Conservation (phyloP, 2,797 vertebrate species). For the Pipistrellus kuhlii region DNA sequence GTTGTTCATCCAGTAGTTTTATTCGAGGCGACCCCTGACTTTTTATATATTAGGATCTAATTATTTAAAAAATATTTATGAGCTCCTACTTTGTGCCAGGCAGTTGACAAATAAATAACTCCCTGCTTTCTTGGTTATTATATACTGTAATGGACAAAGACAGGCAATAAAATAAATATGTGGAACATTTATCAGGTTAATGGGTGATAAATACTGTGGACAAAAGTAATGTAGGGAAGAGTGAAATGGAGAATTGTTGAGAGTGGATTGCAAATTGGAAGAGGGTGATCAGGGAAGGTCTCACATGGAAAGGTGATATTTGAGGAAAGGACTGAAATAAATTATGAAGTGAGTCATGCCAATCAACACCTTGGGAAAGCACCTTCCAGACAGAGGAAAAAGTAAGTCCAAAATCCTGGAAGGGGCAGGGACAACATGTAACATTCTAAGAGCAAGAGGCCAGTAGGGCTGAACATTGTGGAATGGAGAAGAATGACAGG, state of each 20-base stretch:
- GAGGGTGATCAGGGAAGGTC: neutral
- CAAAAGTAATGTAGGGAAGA: neutral
- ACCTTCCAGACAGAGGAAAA: neutral
- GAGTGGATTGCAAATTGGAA: neutral
- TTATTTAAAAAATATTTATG: neutral
- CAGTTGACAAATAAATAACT: neutral
- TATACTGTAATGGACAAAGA: neutral
- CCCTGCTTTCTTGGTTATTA: neutral
- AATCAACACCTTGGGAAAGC: neutral
- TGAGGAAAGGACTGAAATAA: neutral
- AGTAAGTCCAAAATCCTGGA: neutral
- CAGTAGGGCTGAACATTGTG: neutral
- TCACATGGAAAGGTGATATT: neutral
- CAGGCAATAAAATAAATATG: neutral
- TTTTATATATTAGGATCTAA: no score
- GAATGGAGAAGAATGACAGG: neutral
- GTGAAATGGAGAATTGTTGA: no score
- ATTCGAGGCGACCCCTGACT: no score
- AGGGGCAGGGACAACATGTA: rapidly evolving
- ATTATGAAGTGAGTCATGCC: neutral
- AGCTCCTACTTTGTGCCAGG: neutral
- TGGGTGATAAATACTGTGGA: neutral
- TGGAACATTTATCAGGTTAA: neutral
- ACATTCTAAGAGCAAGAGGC: neutral
- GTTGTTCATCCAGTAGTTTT: no score